Evolutionary conservation across 2,888 invertebrate genomes (phyloP), one percentile per base, ranked within the genome.

Genomic region (Stenurella melanura): DNA sequence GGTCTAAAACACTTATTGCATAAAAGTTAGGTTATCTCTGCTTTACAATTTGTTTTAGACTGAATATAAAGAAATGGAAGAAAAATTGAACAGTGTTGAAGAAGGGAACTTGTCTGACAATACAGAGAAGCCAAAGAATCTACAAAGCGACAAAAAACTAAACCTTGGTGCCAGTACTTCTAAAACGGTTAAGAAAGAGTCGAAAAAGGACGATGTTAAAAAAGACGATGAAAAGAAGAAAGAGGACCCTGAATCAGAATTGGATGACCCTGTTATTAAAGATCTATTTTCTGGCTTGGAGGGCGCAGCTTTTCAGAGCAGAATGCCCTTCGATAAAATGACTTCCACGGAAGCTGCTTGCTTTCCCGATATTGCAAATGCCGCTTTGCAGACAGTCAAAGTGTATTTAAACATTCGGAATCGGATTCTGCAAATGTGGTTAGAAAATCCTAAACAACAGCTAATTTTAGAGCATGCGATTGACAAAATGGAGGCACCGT

Each of bases 361-460:
- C 87, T 98, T 99, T 89, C 95, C 97, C 2, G 98, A 98, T 87
- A 93, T 98, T 21, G 94, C 96, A 71, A 94, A 95, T 78, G 94
- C 96, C 15, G 94, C 96, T 0, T 93, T 96, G 56, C 93, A 95
- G 85, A 94, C 95, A 0, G 95, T 96, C 82, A 95, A 96, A 89
- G 94, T 98, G 2, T 78, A 78, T 42, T 54, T 80, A 61, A 81
- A 98, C 88, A 94, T 98, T 79, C 93, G 98, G 77, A 98, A 98
- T 88, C 92, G 97, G 81, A 91, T 98, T 80, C 90, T 98, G 21
- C 97, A 98, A 90, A 91, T 98, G 89, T 99, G 99, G 99, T 92
- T 98, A 79, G 97, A 97, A 85, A 97, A 98, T 90, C 98, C 98
- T 0, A 97, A 97, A 87, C 93, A 95, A 84, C 98, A 99, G 87